Conservation (phyloP, 2,888 invertebrate species). For the Aproaerema taeniolella region DNA sequence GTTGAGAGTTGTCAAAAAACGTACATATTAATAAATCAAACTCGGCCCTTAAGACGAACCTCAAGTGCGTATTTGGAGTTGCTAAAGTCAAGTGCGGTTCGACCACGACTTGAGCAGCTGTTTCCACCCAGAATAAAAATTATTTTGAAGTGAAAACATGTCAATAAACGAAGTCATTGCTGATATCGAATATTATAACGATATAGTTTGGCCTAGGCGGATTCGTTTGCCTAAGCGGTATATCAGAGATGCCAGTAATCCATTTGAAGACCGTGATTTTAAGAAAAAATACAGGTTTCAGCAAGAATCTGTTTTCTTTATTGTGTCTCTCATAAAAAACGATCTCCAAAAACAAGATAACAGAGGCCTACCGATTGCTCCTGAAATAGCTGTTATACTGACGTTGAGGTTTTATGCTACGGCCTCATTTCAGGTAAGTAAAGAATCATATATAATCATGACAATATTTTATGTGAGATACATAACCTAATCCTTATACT, state of each 20-base stretch:
- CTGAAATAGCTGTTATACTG: constrained; percentile 2
- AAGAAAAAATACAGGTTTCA: constrained; percentile 1
- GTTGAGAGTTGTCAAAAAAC: constrained; percentile 1
- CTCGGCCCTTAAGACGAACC: neutral
- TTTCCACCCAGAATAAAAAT: neutral
- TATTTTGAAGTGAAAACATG: neutral
- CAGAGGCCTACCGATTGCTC: constrained; percentile 5
- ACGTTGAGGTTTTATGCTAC: constrained; percentile 6
- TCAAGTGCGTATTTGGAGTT: constrained; percentile 1
- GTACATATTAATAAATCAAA: constrained; percentile 1
- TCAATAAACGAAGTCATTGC: constrained; percentile 1
- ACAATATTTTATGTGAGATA: neutral
- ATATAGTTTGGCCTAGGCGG: neutral
- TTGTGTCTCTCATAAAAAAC: neutral
- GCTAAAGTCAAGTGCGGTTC: neutral
- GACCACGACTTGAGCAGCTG: constrained; percentile 1
- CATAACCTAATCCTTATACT: neutral
- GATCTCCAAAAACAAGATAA: constrained; percentile 1
- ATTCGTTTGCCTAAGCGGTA: constrained; percentile 1
- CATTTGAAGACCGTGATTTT: constrained; percentile 1
- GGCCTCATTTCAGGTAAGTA: constrained; percentile 7
- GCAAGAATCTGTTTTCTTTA: neutral
- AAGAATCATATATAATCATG: neutral
- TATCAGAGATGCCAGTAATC: constrained; percentile 1
- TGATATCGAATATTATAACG: neutral